These are phyloP conservation scores for Myiagra hebetior DNA, from an alignment of 2,113 vertebrate genomes.

Conservation along the genomic window DNA sequence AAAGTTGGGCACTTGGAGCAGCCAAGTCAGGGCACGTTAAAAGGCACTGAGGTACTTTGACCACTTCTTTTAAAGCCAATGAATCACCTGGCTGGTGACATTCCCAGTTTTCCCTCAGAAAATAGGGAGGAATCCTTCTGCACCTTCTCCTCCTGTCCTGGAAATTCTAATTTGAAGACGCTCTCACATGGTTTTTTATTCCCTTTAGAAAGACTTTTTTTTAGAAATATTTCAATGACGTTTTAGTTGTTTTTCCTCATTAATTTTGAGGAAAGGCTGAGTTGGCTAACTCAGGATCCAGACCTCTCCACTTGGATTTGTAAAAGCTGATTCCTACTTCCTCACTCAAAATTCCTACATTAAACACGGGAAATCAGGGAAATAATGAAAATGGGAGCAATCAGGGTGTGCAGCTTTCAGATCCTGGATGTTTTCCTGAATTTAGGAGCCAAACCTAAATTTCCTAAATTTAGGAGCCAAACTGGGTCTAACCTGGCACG, in stretches of 20 bases:
- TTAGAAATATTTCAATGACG: not conserved
- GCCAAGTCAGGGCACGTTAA: not conserved
- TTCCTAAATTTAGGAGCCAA: not conserved
- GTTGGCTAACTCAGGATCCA: not conserved
- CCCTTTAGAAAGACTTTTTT: not conserved
- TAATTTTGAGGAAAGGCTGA: not conserved
- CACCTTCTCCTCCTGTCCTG: not conserved
- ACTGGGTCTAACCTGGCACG: rapidly evolving
- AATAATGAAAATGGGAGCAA: not conserved
- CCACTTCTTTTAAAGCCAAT: not conserved
- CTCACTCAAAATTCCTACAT: not conserved
- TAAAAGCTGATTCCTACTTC: not conserved
- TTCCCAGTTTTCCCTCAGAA: not conserved
- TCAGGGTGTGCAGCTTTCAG: not conserved
- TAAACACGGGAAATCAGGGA: not conserved
- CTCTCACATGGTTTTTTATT: not conserved
- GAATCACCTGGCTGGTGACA: not conserved
- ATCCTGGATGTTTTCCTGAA: not conserved
- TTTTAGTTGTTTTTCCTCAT: not conserved
- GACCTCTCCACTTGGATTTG: not conserved
- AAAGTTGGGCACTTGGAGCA: not conserved
- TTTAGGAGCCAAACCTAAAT: not conserved
- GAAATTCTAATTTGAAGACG: not conserved
- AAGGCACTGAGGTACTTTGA: not conserved
- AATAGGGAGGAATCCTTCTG: not conserved